phyloP scores from a whole-genome alignment of 2,888 invertebrate species.

The Troides aeacus region DNA sequence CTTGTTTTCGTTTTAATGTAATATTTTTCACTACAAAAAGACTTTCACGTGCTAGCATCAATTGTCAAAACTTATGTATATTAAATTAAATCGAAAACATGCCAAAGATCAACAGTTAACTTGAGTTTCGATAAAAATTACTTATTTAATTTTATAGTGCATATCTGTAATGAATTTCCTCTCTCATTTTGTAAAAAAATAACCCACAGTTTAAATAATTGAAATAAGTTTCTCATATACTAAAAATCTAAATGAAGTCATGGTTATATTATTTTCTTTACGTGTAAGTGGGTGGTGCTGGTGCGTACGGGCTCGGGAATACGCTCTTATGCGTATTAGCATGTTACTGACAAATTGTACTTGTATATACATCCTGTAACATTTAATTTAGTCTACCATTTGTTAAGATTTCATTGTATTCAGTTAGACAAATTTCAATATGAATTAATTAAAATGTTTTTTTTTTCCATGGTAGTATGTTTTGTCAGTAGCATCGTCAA shows the following conservation, averaged over 20 bases:
- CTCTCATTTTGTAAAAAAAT: no score
- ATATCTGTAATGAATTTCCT: no score
- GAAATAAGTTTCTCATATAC: no score
- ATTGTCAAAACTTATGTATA: neutral
- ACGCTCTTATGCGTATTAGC: constrained; percentile 3
- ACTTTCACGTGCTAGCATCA: neutral
- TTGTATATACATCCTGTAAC: constrained; percentile 2
- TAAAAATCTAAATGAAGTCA: no score
- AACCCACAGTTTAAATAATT: no score
- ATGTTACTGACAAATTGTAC: constrained; percentile 16
- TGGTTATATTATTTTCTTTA: no score
- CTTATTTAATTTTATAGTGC: no score
- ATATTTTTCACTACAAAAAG: neutral
- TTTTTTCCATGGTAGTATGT: constrained; percentile 14
- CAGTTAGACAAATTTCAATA: constrained; percentile 34
- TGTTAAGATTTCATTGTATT: constrained; percentile 2
- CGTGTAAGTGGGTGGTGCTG: neutral
- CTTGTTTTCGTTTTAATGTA: neutral
- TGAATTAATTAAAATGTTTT: constrained; percentile 31
- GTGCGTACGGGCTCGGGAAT: constrained; percentile 22
- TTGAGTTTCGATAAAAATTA: no score
- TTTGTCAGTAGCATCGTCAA: constrained; percentile 30
- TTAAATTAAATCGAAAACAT: constrained; percentile 2
- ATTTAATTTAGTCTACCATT: neutral
- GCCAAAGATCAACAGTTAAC: neutral